phyloP scores from a whole-genome alignment of 2,888 invertebrate genomes.

The Lypha dubia region DNA sequence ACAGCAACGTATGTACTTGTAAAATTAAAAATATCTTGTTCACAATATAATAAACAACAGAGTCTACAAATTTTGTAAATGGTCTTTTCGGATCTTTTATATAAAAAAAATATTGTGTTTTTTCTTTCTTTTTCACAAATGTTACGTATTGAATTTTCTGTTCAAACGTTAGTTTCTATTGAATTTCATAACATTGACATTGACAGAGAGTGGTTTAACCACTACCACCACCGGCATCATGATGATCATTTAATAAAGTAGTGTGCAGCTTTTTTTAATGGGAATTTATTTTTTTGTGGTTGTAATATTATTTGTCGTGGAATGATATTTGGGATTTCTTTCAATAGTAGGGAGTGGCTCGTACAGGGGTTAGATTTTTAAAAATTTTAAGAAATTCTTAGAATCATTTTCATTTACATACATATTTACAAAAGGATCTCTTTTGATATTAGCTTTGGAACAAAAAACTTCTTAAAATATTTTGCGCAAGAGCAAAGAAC shows the following conservation, averaged over 20 bases:
- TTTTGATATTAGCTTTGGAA: too few species aligned
- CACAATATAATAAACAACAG: conserved; percentile 10
- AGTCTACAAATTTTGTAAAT: background rate
- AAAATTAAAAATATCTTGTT: conserved; percentile 39
- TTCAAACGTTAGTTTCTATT: conserved; percentile 15
- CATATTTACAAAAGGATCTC: too few species aligned
- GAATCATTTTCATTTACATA: too few species aligned
- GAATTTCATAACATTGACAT: conserved; percentile 68
- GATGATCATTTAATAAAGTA: conserved; percentile 19
- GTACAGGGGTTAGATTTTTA: too few species aligned
- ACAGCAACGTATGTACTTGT: background rate
- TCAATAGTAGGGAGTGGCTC: too few species aligned
- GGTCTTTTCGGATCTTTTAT: background rate
- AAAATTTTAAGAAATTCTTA: too few species aligned
- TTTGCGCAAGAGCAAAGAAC: too few species aligned
- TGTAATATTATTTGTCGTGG: background rate
- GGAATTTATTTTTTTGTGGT: background rate
- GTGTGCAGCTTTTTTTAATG: background rate
- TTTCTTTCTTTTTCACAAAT: background rate
- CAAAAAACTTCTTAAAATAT: too few species aligned
- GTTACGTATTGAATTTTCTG: background rate
- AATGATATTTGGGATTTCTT: too few species aligned
- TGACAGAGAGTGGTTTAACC: conserved; percentile 29
- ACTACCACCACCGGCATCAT: background rate
- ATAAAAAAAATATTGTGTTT: background rate